phyloP scores from a whole-genome alignment of 2,797 vertebrate genomes.

The Brachyrhaphis roseni region DNA sequence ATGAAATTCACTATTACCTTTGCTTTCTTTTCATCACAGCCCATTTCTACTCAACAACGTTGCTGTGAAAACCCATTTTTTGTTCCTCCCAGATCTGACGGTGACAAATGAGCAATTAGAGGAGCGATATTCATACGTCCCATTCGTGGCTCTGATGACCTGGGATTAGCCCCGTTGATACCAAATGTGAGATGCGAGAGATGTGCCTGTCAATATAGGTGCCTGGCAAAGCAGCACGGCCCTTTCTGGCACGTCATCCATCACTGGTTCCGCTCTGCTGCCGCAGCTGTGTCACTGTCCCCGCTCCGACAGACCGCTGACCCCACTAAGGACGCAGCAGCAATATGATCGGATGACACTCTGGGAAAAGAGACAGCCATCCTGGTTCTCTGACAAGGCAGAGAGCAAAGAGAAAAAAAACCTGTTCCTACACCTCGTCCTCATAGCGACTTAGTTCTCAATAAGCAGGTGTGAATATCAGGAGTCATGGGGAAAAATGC shows the following conservation, averaged over 20 bases:
- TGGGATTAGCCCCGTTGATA: constrained; percentile 73
- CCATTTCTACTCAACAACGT: constrained; percentile 55
- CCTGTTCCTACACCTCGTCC: constrained; percentile 28
- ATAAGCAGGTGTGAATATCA: constrained; percentile 55
- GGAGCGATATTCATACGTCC: constrained; percentile 71
- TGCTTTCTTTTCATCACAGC: constrained; percentile 35
- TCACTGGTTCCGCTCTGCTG: constrained; percentile 75
- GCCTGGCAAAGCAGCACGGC: constrained; percentile 57
- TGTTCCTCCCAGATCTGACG: constrained; percentile 57
- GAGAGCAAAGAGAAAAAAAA: constrained; percentile 1
- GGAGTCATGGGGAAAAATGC: constrained; percentile 19
- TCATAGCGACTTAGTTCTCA: constrained; percentile 53
- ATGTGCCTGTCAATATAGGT: constrained; percentile 72
- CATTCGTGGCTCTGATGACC: constrained; percentile 70
- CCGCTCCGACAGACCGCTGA: constrained; percentile 58
- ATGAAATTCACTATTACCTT: constrained; percentile 22
- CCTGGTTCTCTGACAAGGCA: constrained; percentile 49
- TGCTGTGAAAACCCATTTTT: constrained; percentile 38
- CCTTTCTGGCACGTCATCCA: constrained; percentile 78
- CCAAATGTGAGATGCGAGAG: constrained; percentile 58
- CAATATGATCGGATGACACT: constrained; percentile 70
- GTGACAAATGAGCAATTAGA: constrained; percentile 83
- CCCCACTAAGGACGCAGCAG: constrained; percentile 68
- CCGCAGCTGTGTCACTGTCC: constrained; percentile 76
- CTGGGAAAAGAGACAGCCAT: constrained; percentile 54